Percentiles rank a stretch among this genome's conserved stretches.
These are phyloP conservation scores for Eledone cirrhosa DNA, from an alignment of 2,888 invertebrate species.

Conservation along the genomic window DNA sequence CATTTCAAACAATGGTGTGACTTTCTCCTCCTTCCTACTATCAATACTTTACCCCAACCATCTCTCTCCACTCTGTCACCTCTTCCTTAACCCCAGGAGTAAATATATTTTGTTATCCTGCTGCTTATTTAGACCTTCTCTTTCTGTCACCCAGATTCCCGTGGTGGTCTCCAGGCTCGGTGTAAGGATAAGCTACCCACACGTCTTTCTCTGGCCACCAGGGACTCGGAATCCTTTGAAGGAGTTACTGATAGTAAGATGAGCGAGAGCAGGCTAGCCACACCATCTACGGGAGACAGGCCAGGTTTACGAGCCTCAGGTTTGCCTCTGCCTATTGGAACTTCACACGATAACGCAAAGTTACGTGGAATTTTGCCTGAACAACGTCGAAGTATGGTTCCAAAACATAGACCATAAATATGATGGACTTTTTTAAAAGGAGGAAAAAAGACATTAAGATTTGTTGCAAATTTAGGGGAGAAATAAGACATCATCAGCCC, in stretches of 20 bases:
- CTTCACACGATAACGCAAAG: constrained; percentile 53
- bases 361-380: constrained; percentile 51
- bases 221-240: constrained; percentile 49
- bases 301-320: constrained; percentile 59
- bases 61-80: too few relatives aligned
- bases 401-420: constrained; percentile 23
- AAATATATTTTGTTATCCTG: neutral
- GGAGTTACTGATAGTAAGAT: constrained; percentile 50
- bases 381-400: constrained; percentile 31
- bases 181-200: constrained; percentile 57
- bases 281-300: constrained; percentile 60
- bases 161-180: constrained; percentile 48
- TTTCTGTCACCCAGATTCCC: constrained; percentile 48
- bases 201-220: constrained; percentile 49
- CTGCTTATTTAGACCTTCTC: constrained; percentile 24
- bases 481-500: too few relatives aligned
- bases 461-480: too few relatives aligned
- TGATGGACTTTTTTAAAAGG: too few relatives aligned
- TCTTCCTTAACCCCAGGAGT: too few relatives aligned
- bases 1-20: too few relatives aligned
- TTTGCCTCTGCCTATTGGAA: constrained; percentile 57
- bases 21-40: too few relatives aligned
- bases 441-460: too few relatives aligned
- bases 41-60: too few relatives aligned
- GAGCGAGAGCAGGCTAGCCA: constrained; percentile 57